Percentiles rank a stretch among this genome's conserved stretches.
Evolutionary conservation across 1,140 invertebrate genomes (phyloP).

Genomic region (Elymnias hypermnestra): DNA sequence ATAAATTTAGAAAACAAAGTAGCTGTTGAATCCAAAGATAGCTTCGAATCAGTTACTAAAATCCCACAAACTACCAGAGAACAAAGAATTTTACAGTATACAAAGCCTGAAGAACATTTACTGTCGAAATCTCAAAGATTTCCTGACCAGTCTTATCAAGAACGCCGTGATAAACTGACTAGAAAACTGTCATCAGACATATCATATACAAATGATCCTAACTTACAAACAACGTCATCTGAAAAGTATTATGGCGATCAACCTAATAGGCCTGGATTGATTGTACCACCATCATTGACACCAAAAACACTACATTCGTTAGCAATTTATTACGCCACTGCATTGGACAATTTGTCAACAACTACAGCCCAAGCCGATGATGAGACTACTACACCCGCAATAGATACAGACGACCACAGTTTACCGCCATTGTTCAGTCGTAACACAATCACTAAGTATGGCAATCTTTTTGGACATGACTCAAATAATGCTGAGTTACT

Average conservation of each 20-base stretch:
- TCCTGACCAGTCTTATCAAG: slow-evolving; percentile 56
- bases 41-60: slow-evolving; percentile 60
- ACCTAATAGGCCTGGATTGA: slow-evolving; percentile 75
- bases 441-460: slow-evolving; percentile 78
- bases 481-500: slow-evolving; percentile 51
- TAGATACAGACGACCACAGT: slow-evolving; percentile 53
- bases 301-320: slow-evolving; percentile 86
- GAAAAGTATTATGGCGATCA: slow-evolving; percentile 60
- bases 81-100: slow-evolving; percentile 29
- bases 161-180: slow-evolving; percentile 54
- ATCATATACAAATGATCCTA: slow-evolving; percentile 35
- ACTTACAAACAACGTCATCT: slow-evolving; percentile 29
- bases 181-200: slow-evolving; percentile 52
- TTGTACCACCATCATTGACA: slow-evolving; percentile 82
- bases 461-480: slow-evolving; percentile 74
- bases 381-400: slow-evolving; percentile 41
- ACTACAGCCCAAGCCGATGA: slow-evolving; percentile 59
- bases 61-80: slow-evolving; percentile 47
- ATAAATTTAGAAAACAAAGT: slow-evolving; percentile 32
- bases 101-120: no score
- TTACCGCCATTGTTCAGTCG: slow-evolving; percentile 74
- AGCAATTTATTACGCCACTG: slow-evolving; percentile 85
- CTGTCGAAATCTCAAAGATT: no score
- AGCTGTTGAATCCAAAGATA: slow-evolving; percentile 35
- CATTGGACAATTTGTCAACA: slow-evolving; percentile 78